Percentiles rank a stretch among this genome's conserved stretches.
phyloP scores from a whole-genome alignment of 2,888 invertebrate genomes.

The Trachelus tabidus region DNA sequence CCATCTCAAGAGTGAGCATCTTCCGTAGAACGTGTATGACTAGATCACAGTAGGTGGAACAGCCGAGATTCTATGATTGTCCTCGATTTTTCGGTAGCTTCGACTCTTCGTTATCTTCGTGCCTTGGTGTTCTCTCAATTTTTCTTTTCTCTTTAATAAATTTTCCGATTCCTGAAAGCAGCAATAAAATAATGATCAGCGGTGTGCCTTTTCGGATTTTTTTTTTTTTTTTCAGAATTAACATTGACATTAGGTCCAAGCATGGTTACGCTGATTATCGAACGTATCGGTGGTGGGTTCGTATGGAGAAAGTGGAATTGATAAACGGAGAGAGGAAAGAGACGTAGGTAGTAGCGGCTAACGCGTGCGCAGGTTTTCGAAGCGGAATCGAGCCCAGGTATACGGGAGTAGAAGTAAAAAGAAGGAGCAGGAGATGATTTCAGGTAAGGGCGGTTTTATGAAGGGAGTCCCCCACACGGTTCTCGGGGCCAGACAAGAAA shows the following conservation, averaged over 20 bases:
- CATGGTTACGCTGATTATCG: not conserved
- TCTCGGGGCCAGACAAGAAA: conserved; percentile 24
- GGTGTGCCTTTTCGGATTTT: not conserved
- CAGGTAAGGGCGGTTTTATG: conserved; percentile 62
- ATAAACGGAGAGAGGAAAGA: too few species aligned
- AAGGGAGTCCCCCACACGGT: conserved; percentile 34
- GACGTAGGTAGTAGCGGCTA: not conserved
- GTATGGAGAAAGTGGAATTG: not conserved
- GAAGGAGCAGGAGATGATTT: conserved; percentile 56
- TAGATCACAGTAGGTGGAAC: conserved; percentile 59
- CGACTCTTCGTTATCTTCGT: conserved; percentile 11
- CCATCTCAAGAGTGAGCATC: conserved; percentile 4
- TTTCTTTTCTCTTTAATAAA: conserved; percentile 9
- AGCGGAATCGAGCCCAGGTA: conserved; percentile 34
- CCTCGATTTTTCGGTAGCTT: conserved; percentile 24
- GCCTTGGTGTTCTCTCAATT: conserved; percentile 8
- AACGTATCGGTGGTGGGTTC: not conserved
- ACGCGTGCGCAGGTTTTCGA: not conserved
- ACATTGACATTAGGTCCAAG: not conserved
- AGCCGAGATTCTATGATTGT: conserved; percentile 41
- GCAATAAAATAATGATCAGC: not conserved
- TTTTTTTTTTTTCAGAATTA: not conserved
- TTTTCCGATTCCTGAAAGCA: not conserved
- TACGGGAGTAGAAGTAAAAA: conserved; percentile 28
- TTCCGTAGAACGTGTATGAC: conserved; percentile 42